Conservation (phyloP, 2,888 invertebrate species). For the Eristalis pertinax region DNA sequence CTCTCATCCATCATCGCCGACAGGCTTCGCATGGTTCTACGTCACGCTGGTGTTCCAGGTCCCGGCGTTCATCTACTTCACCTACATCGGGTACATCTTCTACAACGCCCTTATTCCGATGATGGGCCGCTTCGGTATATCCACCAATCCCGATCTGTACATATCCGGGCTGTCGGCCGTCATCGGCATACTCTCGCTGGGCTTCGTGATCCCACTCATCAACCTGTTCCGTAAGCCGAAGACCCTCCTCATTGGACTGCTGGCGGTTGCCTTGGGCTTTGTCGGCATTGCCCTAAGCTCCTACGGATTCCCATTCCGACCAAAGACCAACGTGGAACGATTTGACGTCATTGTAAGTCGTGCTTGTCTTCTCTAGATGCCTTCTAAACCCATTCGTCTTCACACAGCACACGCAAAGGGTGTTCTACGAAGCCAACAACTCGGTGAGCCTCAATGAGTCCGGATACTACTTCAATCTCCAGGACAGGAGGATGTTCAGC, state of each 20-base stretch:
- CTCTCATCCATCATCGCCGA: slow-evolving; percentile 6
- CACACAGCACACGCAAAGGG: slow-evolving; percentile 82
- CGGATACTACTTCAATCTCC: slow-evolving; percentile 82
- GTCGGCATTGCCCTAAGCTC: slow-evolving; percentile 81
- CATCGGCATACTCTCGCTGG: slow-evolving; percentile 77
- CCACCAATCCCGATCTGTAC: slow-evolving; percentile 83
- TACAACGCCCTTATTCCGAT: slow-evolving; percentile 84
- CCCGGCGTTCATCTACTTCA: slow-evolving; percentile 81
- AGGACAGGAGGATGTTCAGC: slow-evolving; percentile 79
- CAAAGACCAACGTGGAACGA: slow-evolving; percentile 82
- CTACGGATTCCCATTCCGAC: slow-evolving; percentile 84
- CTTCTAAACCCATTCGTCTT: background rate
- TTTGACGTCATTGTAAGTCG: slow-evolving; percentile 82
- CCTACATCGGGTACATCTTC: slow-evolving; percentile 82
- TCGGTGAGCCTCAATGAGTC: slow-evolving; percentile 80
- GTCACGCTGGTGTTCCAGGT: slow-evolving; percentile 79
- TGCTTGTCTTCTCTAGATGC: background rate
- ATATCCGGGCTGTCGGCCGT: slow-evolving; percentile 81
- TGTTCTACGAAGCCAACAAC: slow-evolving; percentile 79
- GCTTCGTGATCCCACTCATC: slow-evolving; percentile 79
- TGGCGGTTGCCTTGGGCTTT: slow-evolving; percentile 73
- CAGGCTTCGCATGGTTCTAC: slow-evolving; percentile 73
- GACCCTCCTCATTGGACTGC: slow-evolving; percentile 73
- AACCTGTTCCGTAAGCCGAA: slow-evolving; percentile 78
- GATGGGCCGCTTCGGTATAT: slow-evolving; percentile 83